Conservation (phyloP, 2,797 vertebrate genomes). For the Gobionotothen gibberifrons region DNA sequence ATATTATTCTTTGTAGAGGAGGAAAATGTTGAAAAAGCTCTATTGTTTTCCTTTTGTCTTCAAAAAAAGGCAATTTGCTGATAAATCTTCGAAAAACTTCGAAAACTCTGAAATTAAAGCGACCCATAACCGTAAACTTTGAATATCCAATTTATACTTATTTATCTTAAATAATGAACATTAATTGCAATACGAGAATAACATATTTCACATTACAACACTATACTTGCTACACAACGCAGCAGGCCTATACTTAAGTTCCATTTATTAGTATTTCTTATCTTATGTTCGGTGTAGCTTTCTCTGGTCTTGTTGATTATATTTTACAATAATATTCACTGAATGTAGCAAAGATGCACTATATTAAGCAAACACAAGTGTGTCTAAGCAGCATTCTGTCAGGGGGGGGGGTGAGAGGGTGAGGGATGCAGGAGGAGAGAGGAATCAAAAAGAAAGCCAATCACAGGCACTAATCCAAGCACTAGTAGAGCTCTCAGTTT, state of each 20-base stretch:
- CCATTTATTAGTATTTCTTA: not conserved
- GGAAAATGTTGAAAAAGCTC: constrained; percentile 6
- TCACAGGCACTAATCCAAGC: constrained; percentile 73
- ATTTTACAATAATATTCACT: constrained; percentile 12
- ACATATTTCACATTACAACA: not conserved
- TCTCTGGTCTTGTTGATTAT: constrained; percentile 6
- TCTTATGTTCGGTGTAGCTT: constrained; percentile 2
- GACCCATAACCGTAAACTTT: not conserved
- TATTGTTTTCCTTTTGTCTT: not conserved
- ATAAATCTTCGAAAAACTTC: not conserved
- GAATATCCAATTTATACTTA: not conserved
- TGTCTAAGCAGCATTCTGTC: constrained; percentile 17
- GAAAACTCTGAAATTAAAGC: not conserved
- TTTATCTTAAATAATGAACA: constrained; percentile 4
- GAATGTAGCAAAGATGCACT: constrained; percentile 25
- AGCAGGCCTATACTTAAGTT: constrained; percentile 52
- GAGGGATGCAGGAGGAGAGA: constrained; percentile 42
- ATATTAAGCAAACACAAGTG: constrained; percentile 17
- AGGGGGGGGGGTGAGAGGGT: not conserved
- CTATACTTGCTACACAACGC: constrained; percentile 50
- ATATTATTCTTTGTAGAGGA: not conserved
- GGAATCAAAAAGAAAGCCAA: constrained; percentile 56
- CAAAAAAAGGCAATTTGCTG: not conserved
- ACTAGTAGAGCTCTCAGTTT: constrained; percentile 66
- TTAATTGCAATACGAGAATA: not conserved